These are phyloP conservation scores for Chaetodon trifascialis DNA, from an alignment of 2,113 vertebrate genomes.

Conservation along the genomic window DNA sequence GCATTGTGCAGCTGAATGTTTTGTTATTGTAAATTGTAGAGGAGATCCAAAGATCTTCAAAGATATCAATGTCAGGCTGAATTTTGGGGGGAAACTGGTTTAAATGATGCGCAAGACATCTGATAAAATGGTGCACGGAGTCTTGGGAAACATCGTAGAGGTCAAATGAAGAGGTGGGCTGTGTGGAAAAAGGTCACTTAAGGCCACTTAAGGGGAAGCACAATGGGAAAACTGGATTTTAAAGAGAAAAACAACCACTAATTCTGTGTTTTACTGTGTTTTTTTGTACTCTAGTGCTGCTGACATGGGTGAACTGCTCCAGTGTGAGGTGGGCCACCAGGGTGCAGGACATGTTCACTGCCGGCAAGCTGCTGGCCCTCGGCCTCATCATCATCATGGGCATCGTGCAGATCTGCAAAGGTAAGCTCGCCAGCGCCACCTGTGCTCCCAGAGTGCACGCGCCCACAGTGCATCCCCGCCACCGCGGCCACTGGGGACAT, in stretches of 20 bases:
- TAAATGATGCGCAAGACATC: neutral
- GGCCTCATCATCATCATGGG: conserved; percentile 94
- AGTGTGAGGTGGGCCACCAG: conserved; percentile 94
- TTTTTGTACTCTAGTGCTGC: conserved; percentile 77
- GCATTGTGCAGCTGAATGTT: neutral
- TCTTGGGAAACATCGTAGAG: neutral
- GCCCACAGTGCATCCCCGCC: no score
- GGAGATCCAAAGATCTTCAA: neutral
- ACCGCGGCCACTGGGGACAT: conserved; percentile 42
- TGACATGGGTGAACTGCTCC: conserved; percentile 92
- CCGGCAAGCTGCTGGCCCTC: conserved; percentile 92
- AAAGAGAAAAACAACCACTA: neutral
- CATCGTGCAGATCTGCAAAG: conserved; percentile 94
- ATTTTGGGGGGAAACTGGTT: no score
- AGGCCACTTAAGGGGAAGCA: no score
- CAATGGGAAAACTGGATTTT: neutral
- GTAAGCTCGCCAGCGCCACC: conserved; percentile 71
- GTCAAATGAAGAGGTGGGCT: neutral
- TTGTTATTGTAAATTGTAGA: neutral
- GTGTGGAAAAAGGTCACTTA: neutral
- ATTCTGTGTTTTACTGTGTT: neutral
- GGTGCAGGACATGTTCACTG: conserved; percentile 94
- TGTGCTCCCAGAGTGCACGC: neutral
- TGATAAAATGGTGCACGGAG: neutral
- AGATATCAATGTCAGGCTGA: neutral